These are phyloP conservation scores for Nomada lathburiana DNA, from an alignment of 2,888 invertebrate genomes.

Conservation along the genomic window DNA sequence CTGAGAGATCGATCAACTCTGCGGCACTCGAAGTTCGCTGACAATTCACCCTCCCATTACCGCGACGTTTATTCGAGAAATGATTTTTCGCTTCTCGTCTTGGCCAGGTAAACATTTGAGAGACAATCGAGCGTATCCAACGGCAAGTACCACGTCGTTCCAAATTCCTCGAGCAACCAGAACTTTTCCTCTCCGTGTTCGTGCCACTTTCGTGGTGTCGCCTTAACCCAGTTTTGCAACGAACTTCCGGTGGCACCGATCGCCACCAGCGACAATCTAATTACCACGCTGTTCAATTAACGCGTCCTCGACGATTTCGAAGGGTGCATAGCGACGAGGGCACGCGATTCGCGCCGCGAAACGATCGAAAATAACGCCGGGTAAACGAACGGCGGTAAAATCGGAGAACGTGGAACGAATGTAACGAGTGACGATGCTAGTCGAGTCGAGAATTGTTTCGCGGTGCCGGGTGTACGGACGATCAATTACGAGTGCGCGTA, in stretches of 20 bases:
- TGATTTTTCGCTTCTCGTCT: too few relatives aligned
- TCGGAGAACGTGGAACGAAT: conserved; percentile 15
- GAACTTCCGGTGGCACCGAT: conserved; percentile 47
- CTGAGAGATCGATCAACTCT: too few relatives aligned
- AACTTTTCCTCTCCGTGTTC: too few relatives aligned
- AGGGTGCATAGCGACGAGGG: conserved; percentile 35
- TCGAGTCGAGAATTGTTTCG: conserved; percentile 67
- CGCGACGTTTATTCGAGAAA: too few relatives aligned
- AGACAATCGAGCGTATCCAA: too few relatives aligned
- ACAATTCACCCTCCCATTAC: too few relatives aligned
- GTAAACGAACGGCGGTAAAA: neutral
- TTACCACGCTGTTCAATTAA: conserved; percentile 47
- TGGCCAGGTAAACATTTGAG: too few relatives aligned
- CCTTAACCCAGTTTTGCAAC: conserved; percentile 48
- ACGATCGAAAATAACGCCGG: neutral
- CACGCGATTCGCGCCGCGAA: conserved; percentile 1
- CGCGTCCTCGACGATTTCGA: conserved; percentile 2
- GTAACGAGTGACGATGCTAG: conserved; percentile 79
- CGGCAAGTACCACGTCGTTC: too few relatives aligned
- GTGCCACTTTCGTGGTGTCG: conserved; percentile 25
- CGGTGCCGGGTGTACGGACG: conserved; percentile 3
- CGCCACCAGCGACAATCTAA: conserved; percentile 32
- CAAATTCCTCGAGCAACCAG: too few relatives aligned
- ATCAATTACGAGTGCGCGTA: conserved; percentile 25
- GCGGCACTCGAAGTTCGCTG: too few relatives aligned